phyloP scores from a whole-genome alignment of 2,113 vertebrate species.

The Thomomys bottae region DNA sequence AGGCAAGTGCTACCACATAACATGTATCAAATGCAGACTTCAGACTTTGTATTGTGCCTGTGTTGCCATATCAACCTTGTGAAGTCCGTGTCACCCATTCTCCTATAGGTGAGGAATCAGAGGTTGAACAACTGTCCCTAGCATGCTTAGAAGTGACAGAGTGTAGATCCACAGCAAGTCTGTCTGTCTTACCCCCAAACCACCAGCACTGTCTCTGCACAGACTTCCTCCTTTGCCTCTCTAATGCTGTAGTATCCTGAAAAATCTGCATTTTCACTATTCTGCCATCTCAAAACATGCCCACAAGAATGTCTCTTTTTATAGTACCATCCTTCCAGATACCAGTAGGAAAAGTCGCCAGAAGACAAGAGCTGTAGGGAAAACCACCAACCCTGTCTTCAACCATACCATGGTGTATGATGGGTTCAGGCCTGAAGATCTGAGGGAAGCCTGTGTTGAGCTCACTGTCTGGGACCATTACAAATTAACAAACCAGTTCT shows the following conservation, averaged over 20 bases:
- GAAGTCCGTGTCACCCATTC: neutral
- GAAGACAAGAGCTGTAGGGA: conserved; percentile 92
- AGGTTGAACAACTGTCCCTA: neutral
- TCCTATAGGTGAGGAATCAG: neutral
- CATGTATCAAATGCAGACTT: neutral
- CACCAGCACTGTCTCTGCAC: neutral
- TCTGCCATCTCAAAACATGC: neutral
- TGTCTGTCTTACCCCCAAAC: neutral
- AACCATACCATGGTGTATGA: conserved; percentile 98
- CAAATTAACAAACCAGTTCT: conserved; percentile 91
- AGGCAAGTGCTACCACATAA: neutral
- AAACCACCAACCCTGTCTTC: conserved; percentile 91
- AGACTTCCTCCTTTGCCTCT: neutral
- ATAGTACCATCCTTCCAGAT: conserved; percentile 93
- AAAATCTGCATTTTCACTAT: neutral
- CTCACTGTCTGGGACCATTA: conserved; percentile 97
- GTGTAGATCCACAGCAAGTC: neutral
- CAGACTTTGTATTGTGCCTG: neutral
- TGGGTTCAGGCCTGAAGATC: conserved; percentile 90
- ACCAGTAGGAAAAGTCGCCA: conserved; percentile 92
- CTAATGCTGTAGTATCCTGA: neutral
- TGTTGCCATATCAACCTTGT: neutral
- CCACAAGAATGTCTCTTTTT: conserved; percentile 58
- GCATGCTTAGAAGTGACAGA: neutral
- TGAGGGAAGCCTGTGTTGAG: conserved; percentile 93